phyloP scores from a whole-genome alignment of 2,797 vertebrate species.

The Macropodus opercularis region DNA sequence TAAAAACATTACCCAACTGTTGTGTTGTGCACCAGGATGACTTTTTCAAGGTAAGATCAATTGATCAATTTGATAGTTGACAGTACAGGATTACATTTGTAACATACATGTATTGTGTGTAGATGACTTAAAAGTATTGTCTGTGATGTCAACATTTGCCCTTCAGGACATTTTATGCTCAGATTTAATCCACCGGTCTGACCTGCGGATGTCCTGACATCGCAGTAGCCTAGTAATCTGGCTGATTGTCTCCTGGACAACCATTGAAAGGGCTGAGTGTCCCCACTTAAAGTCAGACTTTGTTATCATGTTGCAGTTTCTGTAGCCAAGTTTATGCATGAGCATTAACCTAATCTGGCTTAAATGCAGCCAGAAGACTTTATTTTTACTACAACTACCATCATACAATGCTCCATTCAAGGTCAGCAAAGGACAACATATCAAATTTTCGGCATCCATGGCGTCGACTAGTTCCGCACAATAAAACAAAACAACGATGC shows the following conservation, averaged over 20 bases:
- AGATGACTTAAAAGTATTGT: slow-evolving; percentile 14
- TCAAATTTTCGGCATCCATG: not conserved
- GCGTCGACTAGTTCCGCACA: not conserved
- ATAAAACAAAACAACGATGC: not conserved
- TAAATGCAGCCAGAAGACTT: slow-evolving; percentile 22
- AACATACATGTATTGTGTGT: slow-evolving; percentile 8
- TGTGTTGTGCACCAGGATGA: slow-evolving; percentile 96
- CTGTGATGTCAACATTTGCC: slow-evolving; percentile 24
- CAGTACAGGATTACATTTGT: too few relatives aligned
- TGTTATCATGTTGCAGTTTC: slow-evolving; percentile 21
- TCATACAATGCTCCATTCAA: slow-evolving; percentile 20
- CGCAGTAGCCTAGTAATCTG: slow-evolving; percentile 77
- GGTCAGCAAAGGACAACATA: not conserved
- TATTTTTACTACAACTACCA: not conserved
- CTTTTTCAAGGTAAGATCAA: slow-evolving; percentile 91
- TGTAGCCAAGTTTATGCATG: slow-evolving; percentile 19
- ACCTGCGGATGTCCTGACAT: slow-evolving; percentile 75
- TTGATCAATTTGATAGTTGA: slow-evolving; percentile 11
- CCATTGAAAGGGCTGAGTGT: slow-evolving; percentile 74
- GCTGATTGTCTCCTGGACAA: slow-evolving; percentile 85
- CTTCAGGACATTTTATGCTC: slow-evolving; percentile 39
- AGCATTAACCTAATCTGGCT: slow-evolving; percentile 22
- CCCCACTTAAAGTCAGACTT: slow-evolving; percentile 72
- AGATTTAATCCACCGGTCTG: slow-evolving; percentile 49
- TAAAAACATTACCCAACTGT: slow-evolving; percentile 90